Percentiles rank a stretch among this genome's conserved stretches.
Conservation (phyloP, 2,113 vertebrate species). For the Argyrosomus japonicus region DNA sequence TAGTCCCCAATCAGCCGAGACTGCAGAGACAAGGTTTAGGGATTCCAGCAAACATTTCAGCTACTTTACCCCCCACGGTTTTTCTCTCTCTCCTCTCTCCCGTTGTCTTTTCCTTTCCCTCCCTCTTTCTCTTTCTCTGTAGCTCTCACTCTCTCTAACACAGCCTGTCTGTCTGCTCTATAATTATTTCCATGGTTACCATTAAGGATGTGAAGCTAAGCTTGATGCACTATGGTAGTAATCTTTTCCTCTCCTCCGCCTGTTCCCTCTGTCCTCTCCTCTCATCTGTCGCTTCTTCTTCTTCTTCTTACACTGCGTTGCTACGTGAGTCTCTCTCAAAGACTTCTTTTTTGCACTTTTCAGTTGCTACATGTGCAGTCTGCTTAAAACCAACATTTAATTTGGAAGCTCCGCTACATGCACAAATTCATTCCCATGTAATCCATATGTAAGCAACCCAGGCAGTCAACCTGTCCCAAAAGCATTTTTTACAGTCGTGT, state of each 20-base stretch:
- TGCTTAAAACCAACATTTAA: constrained; percentile 50
- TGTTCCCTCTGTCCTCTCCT: constrained; percentile 53
- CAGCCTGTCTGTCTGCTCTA: constrained; percentile 81
- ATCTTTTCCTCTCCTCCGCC: constrained; percentile 73
- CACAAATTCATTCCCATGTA: constrained; percentile 18
- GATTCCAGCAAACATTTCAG: constrained; percentile 56
- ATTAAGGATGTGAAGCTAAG: constrained; percentile 83
- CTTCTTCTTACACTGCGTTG: constrained; percentile 27
- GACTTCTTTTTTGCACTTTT: constrained; percentile 18
- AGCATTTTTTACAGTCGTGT: background rate
- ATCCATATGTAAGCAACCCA: constrained; percentile 43
- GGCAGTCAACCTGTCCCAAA: constrained; percentile 2
- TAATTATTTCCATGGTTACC: constrained; percentile 90
- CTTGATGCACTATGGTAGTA: constrained; percentile 79
- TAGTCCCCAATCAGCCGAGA: background rate
- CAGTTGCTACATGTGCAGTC: constrained; percentile 25
- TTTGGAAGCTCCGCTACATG: constrained; percentile 30
- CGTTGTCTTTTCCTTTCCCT: constrained; percentile 35
- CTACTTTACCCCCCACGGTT: constrained; percentile 58
- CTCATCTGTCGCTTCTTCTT: constrained; percentile 41
- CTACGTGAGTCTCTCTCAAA: constrained; percentile 10
- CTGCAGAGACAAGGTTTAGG: constrained; percentile 29
- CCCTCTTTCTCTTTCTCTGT: constrained; percentile 34
- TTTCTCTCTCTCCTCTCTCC: constrained; percentile 42
- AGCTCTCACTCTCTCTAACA: constrained; percentile 44